Evolutionary conservation across 1,140 invertebrate species (phyloP), one percentile per base, ranked within the genome.

Genomic region (Megathymus violae): DNA sequence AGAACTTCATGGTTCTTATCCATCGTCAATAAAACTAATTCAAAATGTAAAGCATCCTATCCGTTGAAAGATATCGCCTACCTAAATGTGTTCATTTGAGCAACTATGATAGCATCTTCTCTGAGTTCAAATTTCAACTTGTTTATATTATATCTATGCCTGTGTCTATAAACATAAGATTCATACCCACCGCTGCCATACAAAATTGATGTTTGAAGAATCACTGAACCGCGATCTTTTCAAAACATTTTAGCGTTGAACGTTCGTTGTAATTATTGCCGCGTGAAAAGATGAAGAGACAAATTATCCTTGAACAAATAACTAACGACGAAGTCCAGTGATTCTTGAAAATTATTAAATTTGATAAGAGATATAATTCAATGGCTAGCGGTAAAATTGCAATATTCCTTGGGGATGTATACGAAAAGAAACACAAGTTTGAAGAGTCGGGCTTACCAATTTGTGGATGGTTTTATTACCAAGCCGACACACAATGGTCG

Each of bases 171-270:
- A 56, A 27, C 51, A 44, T 16, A 27, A 16, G 54, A 13, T n/a
- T n/a, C n/a, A n/a, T n/a, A 3, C 48, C 54, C 4, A 34, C 41
- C 41, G 25, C 3, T 46, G 54, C 27, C 54, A 62, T 50, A 36
- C 46, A n/a, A 65, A 67, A 70, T 78, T 78, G 72, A 74, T 69
- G 66, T 60, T 48, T 44, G 51, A 69, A 50, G 47, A 74, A 67
- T 59, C 72, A 72, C 56, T 64, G 69, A 69, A 69, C 67, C 64
- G 70, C 54, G 60, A 64, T 69, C 64, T 76, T 79, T 76, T 74
- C 69, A 67, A 61, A 67, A 74, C 65, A 68, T 75, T 72, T 72
- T 68, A 70, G 50, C 65, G 58, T 67, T 71, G 60, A 71, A 66
- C 50, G 64, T 74, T 74, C 60, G 46, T 65, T 62, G 51, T 71